Conservation (phyloP, 2,797 vertebrate genomes). For the Novumbra hubbsi region DNA sequence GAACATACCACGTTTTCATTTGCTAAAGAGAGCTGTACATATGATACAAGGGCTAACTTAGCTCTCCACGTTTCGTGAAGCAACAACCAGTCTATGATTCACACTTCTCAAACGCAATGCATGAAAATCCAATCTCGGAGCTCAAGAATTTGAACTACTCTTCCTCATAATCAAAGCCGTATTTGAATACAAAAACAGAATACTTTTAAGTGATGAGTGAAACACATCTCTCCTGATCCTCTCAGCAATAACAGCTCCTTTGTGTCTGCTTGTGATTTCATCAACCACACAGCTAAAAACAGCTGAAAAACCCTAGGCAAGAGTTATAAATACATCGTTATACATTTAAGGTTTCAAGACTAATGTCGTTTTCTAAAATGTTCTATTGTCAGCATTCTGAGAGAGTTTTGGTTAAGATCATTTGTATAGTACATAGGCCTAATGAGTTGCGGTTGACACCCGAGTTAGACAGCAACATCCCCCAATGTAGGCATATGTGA, state of each 20-base stretch:
- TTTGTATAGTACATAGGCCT: slow-evolving; percentile 30
- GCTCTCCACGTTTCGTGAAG: slow-evolving; percentile 57
- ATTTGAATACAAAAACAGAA: background rate
- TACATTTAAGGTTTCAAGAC: background rate
- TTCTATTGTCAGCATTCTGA: slow-evolving; percentile 2
- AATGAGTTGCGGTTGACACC: background rate
- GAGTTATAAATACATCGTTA: background rate
- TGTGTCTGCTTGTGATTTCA: background rate
- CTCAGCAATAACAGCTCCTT: background rate
- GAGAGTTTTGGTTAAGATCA: slow-evolving; percentile 36
- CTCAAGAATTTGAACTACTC: slow-evolving; percentile 10
- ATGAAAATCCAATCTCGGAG: slow-evolving; percentile 21
- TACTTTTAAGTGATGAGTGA: background rate
- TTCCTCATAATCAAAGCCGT: slow-evolving; percentile 27
- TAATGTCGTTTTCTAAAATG: background rate
- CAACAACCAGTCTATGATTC: slow-evolving; percentile 54
- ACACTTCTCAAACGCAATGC: slow-evolving; percentile 44
- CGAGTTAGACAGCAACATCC: slow-evolving; percentile 16
- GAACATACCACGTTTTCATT: slow-evolving; percentile 72
- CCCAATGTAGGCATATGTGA: slow-evolving; percentile 12
- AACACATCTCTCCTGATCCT: background rate
- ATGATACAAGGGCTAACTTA: slow-evolving; percentile 70
- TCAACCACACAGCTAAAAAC: slow-evolving; percentile 10
- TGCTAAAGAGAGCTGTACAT: slow-evolving; percentile 76
- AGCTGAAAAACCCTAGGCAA: slow-evolving; percentile 8